Conservation (phyloP, 2,113 vertebrate species). For the Siniperca chuatsi region DNA sequence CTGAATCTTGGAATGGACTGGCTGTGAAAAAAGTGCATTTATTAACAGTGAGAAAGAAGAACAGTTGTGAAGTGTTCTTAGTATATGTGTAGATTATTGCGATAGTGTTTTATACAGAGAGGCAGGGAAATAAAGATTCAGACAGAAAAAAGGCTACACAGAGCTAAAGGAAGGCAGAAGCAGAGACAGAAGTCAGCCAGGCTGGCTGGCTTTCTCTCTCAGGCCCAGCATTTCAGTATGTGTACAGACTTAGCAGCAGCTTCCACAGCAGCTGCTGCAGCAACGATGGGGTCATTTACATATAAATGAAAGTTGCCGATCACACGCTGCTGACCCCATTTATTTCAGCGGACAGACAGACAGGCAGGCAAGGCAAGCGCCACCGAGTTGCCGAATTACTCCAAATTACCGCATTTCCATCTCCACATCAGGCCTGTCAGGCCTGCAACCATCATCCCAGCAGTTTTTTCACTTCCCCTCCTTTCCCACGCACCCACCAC, state of each 20-base stretch:
- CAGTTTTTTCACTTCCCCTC: conserved; percentile 59
- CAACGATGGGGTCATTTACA: conserved; percentile 86
- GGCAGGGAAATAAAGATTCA: conserved; percentile 9
- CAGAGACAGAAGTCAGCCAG: conserved; percentile 37
- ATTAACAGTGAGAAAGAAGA: neutral
- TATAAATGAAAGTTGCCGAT: conserved; percentile 92
- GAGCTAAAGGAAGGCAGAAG: conserved; percentile 36
- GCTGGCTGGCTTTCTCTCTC: conserved; percentile 53
- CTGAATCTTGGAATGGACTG: neutral
- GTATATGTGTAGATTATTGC: conserved; percentile 11
- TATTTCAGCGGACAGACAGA: conserved; percentile 87
- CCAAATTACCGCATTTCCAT: conserved; percentile 89
- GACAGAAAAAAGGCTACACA: conserved; percentile 15
- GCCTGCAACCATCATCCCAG: conserved; percentile 77
- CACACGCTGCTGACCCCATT: conserved; percentile 88
- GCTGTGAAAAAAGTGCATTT: neutral
- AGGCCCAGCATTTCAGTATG: conserved; percentile 61
- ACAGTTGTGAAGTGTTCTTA: neutral
- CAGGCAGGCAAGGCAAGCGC: conserved; percentile 84
- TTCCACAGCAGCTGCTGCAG: conserved; percentile 78
- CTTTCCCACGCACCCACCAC: conserved; percentile 59
- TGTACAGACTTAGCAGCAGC: conserved; percentile 71
- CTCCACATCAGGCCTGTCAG: conserved; percentile 85
- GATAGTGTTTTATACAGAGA: conserved; percentile 3
- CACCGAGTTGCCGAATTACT: conserved; percentile 87